Percentiles rank a stretch among this genome's conserved stretches.
These are phyloP conservation scores for Ivindomyrus marchei DNA, from an alignment of 2,113 vertebrate genomes.

Conservation along the genomic window DNA sequence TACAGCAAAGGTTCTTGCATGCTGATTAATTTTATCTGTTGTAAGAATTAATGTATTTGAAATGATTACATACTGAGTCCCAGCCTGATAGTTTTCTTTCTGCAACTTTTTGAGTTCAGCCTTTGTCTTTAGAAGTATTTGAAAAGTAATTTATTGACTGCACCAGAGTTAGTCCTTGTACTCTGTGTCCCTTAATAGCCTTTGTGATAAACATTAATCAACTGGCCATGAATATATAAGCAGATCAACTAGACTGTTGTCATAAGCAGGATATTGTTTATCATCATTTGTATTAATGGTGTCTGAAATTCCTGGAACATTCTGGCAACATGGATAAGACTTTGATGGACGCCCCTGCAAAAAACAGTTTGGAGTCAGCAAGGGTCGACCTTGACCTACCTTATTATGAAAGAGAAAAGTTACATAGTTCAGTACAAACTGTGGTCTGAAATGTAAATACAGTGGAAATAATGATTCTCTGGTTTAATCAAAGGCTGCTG, in stretches of 20 bases:
- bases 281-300: background rate
- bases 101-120: no score
- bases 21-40: conserved; percentile 30
- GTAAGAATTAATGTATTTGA: conserved; percentile 13
- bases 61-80: background rate
- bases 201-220: background rate
- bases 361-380: background rate
- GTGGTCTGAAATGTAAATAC: background rate
- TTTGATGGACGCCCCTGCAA: background rate
- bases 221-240: background rate
- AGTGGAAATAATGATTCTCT: background rate
- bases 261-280: background rate
- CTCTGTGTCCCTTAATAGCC: background rate
- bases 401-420: background rate
- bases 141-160: background rate
- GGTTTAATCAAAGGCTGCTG: conserved; percentile 6
- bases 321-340: background rate
- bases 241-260: background rate
- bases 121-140: background rate
- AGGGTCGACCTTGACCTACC: background rate
- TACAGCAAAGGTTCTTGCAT: conserved; percentile 1
- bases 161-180: background rate
- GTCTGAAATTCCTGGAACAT: background rate
- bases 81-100: no score
- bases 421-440: background rate